A percentile compares a stretch with the other conserved stretches of the same genome.
phyloP scores from a whole-genome alignment of 2,797 vertebrate genomes.

The Pipistrellus kuhlii region DNA sequence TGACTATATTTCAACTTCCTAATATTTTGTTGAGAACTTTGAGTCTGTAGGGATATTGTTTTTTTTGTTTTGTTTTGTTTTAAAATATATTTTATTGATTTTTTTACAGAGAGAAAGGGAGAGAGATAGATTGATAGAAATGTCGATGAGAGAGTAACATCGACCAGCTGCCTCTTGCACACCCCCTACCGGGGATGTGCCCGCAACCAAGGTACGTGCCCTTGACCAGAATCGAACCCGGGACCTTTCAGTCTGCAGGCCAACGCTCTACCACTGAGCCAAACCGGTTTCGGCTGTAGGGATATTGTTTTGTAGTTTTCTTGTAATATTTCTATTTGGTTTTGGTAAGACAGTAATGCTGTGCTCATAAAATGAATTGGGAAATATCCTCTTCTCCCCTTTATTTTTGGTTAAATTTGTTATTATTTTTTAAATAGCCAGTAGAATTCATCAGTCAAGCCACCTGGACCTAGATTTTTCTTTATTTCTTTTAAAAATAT shows the following conservation, averaged over 20 bases:
- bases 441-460: constrained; percentile 29
- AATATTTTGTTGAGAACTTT: background rate
- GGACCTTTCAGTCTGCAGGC: no score
- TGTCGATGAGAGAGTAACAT: no score
- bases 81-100: no score
- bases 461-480: background rate
- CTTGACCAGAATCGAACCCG: no score
- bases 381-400: background rate
- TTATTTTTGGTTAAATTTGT: constrained; percentile 28
- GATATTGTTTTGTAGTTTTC: constrained; percentile 1
- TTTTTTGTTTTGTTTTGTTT: background rate
- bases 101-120: no score
- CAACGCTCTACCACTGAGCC: no score
- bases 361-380: background rate
- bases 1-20: background rate
- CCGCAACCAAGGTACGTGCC: no score
- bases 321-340: background rate
- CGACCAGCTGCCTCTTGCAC: no score
- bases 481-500: no score
- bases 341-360: background rate
- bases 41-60: background rate
- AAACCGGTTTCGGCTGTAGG: background rate
- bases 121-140: no score
- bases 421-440: constrained; percentile 9
- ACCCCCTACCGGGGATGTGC: no score